Evolutionary conservation across 2,888 invertebrate genomes (phyloP).

Genomic region (Tenthredo distinguenda): DNA sequence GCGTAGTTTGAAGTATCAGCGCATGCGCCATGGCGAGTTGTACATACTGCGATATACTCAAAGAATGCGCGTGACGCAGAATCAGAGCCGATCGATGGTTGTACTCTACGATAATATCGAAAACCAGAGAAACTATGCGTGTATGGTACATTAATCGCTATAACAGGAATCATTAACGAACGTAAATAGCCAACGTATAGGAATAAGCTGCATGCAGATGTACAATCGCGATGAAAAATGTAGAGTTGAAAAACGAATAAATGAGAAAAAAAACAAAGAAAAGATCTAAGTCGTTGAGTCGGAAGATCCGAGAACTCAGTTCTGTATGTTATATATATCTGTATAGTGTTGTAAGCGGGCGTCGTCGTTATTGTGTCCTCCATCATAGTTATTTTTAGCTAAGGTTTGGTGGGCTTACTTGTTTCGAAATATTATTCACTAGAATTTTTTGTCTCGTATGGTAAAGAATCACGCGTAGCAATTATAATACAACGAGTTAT

Average conservation of each 20-base stretch:
- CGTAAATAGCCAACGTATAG: not conserved
- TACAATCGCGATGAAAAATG: not conserved
- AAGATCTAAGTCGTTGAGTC: not conserved
- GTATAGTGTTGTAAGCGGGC: conserved; percentile 7
- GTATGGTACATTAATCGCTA: not conserved
- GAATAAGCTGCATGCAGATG: too few species aligned
- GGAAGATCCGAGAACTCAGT: not conserved
- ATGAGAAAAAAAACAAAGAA: not conserved
- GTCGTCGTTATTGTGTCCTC: conserved; percentile 9
- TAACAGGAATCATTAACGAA: not conserved
- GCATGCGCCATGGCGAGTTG: not conserved
- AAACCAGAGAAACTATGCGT: not conserved
- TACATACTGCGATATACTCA: not conserved
- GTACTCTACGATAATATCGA: not conserved
- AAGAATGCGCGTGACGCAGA: not conserved
- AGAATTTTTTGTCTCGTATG: not conserved
- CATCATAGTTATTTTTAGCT: not conserved
- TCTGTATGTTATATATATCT: not conserved
- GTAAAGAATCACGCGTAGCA: not conserved
- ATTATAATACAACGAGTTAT: not conserved
- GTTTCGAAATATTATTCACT: not conserved
- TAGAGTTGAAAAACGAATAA: not conserved
- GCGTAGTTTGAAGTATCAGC: not conserved
- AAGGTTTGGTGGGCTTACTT: not conserved
- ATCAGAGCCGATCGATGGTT: not conserved